Base-by-base conservation (phyloP, 2,113 vertebrate genomes). In the Seriola aureovittata region DNA sequence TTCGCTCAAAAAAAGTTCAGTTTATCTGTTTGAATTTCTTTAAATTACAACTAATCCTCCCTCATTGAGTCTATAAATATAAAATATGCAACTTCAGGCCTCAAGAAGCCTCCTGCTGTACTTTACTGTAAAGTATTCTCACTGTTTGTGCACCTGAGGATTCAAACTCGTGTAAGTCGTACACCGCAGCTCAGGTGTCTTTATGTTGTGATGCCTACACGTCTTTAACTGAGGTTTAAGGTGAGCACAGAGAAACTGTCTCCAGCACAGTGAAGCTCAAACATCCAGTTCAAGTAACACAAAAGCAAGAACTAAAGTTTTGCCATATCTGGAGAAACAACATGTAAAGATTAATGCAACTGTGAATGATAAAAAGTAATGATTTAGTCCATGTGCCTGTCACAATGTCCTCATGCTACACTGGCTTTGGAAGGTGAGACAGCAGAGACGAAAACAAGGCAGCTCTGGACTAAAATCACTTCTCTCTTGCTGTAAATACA, bases 171-270 rank as follows among this genome's bases (percentile, higher is more conserved):
- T 42, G 40, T 11, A 42, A 42, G 1, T 42, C 1, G 40, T 11
- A 8, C 9, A 42, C 40, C 2, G 40, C 2, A 42, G 2, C 40
- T 11, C 40, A 42, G 40, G 8, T 8, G 40, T 42, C 40, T 10
- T 42, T 42, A 9, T 42, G 8, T 42, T 42, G 6, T 36, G 40
- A 42, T 42, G 40, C 1, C 8, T 3, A 6, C 58, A 74, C 38
- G 42, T 16, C 75, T 66, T 67, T 52, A 58, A 66, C 52, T 65
- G 46, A 80, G 54, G 71, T 79, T 62, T 48, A 57, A 50, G 34
- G 44, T 50, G n/a, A 81, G 44, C 25, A 46, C 59, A 75, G 65
- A 63, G 52, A 75, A 75, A 75, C 19, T 32, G 57, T 64, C 32
- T 67, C n/a, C 52, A 60, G 23, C 65, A 52, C 13, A 46, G 11